Evolutionary conservation across 2,797 vertebrate species (phyloP).

Genomic region (Orestias chungarensis): DNA sequence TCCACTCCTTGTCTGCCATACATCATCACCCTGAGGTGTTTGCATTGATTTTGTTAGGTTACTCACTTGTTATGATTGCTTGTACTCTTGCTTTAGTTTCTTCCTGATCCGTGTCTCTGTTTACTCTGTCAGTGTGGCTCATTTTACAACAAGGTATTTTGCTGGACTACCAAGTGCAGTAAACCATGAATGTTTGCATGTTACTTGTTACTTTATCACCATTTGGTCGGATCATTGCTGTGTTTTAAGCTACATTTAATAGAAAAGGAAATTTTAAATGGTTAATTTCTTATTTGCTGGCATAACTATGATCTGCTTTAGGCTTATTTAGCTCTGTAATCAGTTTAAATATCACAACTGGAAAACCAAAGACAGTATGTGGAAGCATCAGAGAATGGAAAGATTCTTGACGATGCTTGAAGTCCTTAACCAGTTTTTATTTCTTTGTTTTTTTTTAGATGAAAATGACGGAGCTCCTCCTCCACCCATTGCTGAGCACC

Average conservation of each 20-base stretch:
- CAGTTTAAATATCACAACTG: not conserved
- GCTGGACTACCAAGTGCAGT: too few relatives aligned
- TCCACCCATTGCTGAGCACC: constrained; percentile 58
- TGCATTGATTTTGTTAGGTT: not conserved
- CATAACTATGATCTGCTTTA: too few relatives aligned
- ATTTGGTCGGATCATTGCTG: not conserved
- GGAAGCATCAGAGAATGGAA: not conserved
- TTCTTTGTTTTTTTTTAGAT: constrained; percentile 52
- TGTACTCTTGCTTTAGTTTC: not conserved
- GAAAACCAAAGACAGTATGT: not conserved
- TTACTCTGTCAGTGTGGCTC: not conserved
- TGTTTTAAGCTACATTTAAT: not conserved
- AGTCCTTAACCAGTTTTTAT: not conserved
- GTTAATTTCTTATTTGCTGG: too few relatives aligned
- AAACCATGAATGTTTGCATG: too few relatives aligned
- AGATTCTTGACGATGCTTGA: not conserved
- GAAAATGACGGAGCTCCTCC: constrained; percentile 44
- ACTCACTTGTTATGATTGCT: not conserved
- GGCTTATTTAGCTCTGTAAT: too few relatives aligned
- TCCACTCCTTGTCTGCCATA: not conserved
- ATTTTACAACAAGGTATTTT: too few relatives aligned
- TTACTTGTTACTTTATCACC: too few relatives aligned
- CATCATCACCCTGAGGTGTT: not conserved
- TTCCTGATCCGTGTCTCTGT: not conserved
- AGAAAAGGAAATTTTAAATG: too few relatives aligned